Evolutionary conservation across 2,888 invertebrate species (phyloP).

Genomic region (Ichneumoninae sp.): DNA sequence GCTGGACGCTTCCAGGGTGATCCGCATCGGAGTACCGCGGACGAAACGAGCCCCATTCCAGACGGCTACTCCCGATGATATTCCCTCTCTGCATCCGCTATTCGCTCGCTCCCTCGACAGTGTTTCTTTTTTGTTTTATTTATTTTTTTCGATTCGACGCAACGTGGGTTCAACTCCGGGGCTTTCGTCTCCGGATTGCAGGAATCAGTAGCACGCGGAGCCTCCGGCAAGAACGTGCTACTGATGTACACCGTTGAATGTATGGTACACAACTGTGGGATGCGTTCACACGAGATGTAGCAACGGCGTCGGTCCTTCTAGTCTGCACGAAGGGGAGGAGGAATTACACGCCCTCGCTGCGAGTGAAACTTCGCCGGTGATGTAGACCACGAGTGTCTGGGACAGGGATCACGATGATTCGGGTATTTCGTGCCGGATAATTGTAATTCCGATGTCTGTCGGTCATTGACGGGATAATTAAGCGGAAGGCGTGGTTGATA

Average conservation of each 20-base stretch:
- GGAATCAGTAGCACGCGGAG: slow-evolving; percentile 39
- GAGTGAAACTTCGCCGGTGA: slow-evolving; percentile 2
- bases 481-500: neutral
- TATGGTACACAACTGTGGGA: slow-evolving; percentile 34
- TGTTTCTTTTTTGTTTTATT: slow-evolving; percentile 10
- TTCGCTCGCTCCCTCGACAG: slow-evolving; percentile 31
- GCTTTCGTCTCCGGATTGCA: slow-evolving; percentile 27
- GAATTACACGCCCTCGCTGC: slow-evolving; percentile 39
- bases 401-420: slow-evolving; percentile 10
- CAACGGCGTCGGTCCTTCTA: neutral
- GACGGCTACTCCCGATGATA: slow-evolving; percentile 54
- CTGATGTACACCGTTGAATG: slow-evolving; percentile 39
- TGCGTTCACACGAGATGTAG: slow-evolving; percentile 38
- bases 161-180: slow-evolving; percentile 18
- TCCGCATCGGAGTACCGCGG: slow-evolving; percentile 54
- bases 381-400: slow-evolving; percentile 3
- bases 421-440: slow-evolving; percentile 9
- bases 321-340: slow-evolving; percentile 21
- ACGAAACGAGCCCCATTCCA: slow-evolving; percentile 41
- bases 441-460: slow-evolving; percentile 17
- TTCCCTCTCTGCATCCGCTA: slow-evolving; percentile 70
- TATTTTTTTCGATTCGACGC: slow-evolving; percentile 35
- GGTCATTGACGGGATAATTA: slow-evolving; percentile 31
- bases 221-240: slow-evolving; percentile 47
- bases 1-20: slow-evolving; percentile 55